Percentiles rank a stretch among this genome's conserved stretches.
Conservation (phyloP, 1,140 invertebrate genomes). For the Idris sp. region DNA sequence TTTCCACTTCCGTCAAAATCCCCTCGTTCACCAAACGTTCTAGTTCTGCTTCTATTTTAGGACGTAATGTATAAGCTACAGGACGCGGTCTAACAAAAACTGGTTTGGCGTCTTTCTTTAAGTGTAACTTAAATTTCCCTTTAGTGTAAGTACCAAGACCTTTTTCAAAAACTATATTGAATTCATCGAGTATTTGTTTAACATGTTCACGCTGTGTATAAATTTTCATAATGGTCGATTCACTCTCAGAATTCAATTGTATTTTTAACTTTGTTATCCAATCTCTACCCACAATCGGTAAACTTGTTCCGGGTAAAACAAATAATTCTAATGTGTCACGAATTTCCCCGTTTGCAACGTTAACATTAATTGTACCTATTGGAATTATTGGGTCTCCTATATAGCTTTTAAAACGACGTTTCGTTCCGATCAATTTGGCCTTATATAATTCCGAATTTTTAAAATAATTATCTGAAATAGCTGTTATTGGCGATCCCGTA, state of each 20-base stretch:
- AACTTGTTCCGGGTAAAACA: slow-evolving; percentile 19
- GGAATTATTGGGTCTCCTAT: slow-evolving; percentile 6
- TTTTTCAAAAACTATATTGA: not conserved
- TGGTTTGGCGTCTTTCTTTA: not conserved
- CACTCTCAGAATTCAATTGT: slow-evolving; percentile 22
- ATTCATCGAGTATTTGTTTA: not conserved
- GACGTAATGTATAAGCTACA: not conserved
- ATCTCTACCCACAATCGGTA: slow-evolving; percentile 32
- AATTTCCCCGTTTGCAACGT: slow-evolving; percentile 1
- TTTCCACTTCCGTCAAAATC: not conserved
- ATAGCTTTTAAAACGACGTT: not conserved
- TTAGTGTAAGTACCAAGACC: not conserved
- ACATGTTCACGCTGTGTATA: not conserved
- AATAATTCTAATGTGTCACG: slow-evolving; percentile 25
- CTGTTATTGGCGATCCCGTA: slow-evolving; percentile 23
- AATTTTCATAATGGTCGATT: not conserved
- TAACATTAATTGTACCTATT: slow-evolving; percentile 21
- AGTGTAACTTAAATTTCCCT: not conserved
- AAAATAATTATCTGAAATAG: slow-evolving; percentile 13
- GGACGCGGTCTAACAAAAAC: not conserved
- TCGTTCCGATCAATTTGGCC: not conserved
- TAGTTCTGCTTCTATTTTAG: slow-evolving; percentile 1
- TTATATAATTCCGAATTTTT: not conserved
- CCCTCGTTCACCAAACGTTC: not conserved
- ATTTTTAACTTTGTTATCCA: slow-evolving; percentile 29